Evolutionary conservation across 1,140 invertebrate genomes (phyloP).

Genomic region (Caenorhabditis tropicalis): DNA sequence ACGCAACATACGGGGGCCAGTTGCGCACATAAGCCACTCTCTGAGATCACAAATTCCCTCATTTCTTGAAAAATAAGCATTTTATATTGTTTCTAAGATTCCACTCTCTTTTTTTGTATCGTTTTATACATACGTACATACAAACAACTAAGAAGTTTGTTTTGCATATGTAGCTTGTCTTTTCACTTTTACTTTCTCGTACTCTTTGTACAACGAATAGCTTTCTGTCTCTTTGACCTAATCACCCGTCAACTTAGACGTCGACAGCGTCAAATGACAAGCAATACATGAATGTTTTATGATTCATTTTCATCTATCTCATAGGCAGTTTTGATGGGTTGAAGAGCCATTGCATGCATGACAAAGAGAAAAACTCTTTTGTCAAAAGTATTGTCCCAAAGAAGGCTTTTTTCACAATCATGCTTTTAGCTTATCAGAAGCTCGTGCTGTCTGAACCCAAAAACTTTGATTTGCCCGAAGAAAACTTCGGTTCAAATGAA

Average conservation of each 20-base stretch:
- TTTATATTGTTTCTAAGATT: too few relatives aligned
- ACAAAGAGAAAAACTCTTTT: background rate
- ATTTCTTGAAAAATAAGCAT: too few relatives aligned
- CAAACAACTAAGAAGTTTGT: too few relatives aligned
- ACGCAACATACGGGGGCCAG: background rate
- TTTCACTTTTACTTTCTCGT: background rate
- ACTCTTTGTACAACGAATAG: background rate
- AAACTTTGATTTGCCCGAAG: too few relatives aligned
- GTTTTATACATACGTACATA: too few relatives aligned
- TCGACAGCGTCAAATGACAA: background rate
- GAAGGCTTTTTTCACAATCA: too few relatives aligned
- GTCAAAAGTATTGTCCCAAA: background rate
- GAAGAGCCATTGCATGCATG: slow-evolving; percentile 14
- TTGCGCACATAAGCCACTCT: background rate
- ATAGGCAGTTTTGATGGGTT: background rate
- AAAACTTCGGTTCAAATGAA: too few relatives aligned
- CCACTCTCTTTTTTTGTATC: too few relatives aligned
- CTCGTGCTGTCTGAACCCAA: too few relatives aligned
- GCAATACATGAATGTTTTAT: slow-evolving; percentile 26
- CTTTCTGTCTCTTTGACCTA: background rate
- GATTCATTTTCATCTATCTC: background rate
- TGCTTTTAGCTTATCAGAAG: too few relatives aligned
- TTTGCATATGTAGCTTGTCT: too few relatives aligned
- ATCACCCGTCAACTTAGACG: background rate
- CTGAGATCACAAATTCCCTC: too few relatives aligned